Base-by-base conservation (phyloP, 2,113 vertebrate genomes). In the Istiophorus platypterus region DNA sequence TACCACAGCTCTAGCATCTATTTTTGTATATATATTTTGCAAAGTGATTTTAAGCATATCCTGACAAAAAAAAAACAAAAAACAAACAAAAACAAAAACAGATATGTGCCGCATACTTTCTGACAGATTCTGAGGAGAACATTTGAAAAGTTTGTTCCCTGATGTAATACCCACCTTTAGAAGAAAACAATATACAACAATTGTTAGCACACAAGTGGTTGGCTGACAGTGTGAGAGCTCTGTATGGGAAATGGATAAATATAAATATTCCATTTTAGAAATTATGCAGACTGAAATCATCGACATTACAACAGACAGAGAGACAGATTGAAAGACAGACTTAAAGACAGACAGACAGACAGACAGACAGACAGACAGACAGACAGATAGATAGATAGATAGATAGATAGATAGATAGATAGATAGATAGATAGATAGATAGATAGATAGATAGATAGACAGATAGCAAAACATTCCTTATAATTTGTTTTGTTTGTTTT, bases 1-100 rank as follows among this genome's bases (percentile, higher is more conserved):
- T 49, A 63, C 59, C 59, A 47, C 49, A 34, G 22, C 51, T 69
- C 22, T 13, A 63, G 34, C 73, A 65, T 81, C 39, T 80, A 73
- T 81, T 85, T 86, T 45, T 71, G 41, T 47, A 24, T 59, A 12
- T 72, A 26, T 79, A 39, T 51, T 78, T 79, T 80, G 13, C 34
- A 39, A 6, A 1, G 5, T 61, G 8, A 52, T 74, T 64, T 49
- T 73, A 26, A 78, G 67, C 13, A 51, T 39, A 15, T n/a, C 12
- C 54, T 41, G 15, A 34, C 26, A 61, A 51, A 56, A 72, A 27
- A 29, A 70, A 4, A n/a, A n/a, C n/a, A n/a, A n/a, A n/a, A n/a
- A n/a, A n/a, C n/a, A n/a, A n/a, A n/a, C n/a, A n/a, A n/a, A 61
- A 51, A 56, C 68, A 27, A 29, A 70, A 4, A 76, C 27, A 81